Evolutionary conservation across 2,797 vertebrate species (phyloP), one percentile per base, ranked within the genome.

Genomic region (Coregonus sp.): DNA sequence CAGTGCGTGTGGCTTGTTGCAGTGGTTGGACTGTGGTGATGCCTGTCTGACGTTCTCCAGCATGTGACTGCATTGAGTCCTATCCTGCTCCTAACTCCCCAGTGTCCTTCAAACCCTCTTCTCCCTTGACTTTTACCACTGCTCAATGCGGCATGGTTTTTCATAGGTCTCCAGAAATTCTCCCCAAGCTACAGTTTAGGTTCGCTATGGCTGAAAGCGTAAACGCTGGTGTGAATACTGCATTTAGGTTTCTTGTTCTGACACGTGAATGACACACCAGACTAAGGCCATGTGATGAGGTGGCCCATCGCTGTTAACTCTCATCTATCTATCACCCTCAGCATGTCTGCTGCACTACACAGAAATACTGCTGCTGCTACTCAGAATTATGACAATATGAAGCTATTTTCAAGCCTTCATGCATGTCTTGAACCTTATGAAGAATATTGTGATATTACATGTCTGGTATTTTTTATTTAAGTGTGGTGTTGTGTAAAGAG

Each of bases 1-100:
- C 40, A 47, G 40, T 50, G 68, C 68, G 9, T 83, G 82, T 82
- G 87, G 82, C 85, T 86, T 82, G 76, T 77, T 40, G 25, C 29
- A 31, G 73, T 78, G 72, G 80, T 65, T 84, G 78, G 70, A 63
- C 59, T 25, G 20, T 70, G 59, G 3, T 29, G 29, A 56, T 29
- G 31, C 71, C 71, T 71, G 40, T 18, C 70, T 72, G 71, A 31
- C 50, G 51, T 54, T 31, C 16, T 35, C 51, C 51, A 56, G 29
- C 51, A 35, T 35, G 29, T 33, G 7, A 14, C 71, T 52, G 29
- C 71, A 72, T 35, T 31, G 5, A 4, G 7, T 16, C 52, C 31
- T 68, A 16, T 68, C 3, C 71, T 25, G 59, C 59, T 20, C 59
- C 20, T 25, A 63, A 63, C 51, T 37, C 71, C 5, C 33, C 16